Conservation (phyloP, 2,113 vertebrate species). For the Fulica atra region DNA sequence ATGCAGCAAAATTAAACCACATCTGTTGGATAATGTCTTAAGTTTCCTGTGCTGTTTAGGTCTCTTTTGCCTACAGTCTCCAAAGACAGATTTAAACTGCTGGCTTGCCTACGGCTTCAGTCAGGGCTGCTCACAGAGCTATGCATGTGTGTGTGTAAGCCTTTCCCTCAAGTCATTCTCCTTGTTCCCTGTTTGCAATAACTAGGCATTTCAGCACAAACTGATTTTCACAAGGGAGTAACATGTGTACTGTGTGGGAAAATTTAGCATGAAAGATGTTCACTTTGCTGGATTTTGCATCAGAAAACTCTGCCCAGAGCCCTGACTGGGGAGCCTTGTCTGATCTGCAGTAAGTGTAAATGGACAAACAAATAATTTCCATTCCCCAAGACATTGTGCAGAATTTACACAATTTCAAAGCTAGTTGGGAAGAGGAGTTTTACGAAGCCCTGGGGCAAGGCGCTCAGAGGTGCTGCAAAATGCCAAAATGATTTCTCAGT, state of each 20-base stretch:
- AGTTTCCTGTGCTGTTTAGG: not conserved
- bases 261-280: conserved; percentile 28
- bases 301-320: conserved; percentile 16
- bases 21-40: conserved; percentile 36
- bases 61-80: not conserved
- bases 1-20: conserved; percentile 25
- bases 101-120: conserved; percentile 12
- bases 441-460: not conserved
- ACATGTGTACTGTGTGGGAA: not conserved
- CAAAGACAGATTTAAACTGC: not conserved
- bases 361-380: conserved; percentile 30
- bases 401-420: conserved; percentile 29
- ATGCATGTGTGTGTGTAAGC: not conserved
- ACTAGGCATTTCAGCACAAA: conserved; percentile 6
- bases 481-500: conserved; percentile 30
- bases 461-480: conserved; percentile 41
- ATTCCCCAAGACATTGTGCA: not conserved
- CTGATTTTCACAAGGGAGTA: conserved; percentile 35
- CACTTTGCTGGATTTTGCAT: conserved; percentile 35
- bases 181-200: conserved; percentile 32
- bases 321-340: not conserved
- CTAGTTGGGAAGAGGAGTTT: not conserved
- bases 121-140: not conserved
- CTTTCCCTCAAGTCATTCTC: not conserved
- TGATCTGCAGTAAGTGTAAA: conserved; percentile 1